These are phyloP conservation scores for Zalophus californianus DNA, from an alignment of 2,797 vertebrate species.

Conservation along the genomic window DNA sequence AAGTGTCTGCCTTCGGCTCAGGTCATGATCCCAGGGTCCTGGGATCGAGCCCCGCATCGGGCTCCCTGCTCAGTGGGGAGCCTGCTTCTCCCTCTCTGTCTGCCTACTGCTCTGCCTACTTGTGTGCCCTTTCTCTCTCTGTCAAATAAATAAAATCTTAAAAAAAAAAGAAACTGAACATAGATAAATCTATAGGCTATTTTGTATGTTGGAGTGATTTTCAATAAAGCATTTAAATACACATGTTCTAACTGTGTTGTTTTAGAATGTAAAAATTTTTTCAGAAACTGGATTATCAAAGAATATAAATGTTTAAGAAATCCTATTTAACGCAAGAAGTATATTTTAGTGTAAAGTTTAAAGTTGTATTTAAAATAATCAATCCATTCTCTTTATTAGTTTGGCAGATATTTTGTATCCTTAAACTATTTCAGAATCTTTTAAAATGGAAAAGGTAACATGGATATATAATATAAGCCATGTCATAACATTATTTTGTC, in stretches of 20 bases:
- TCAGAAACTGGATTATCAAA: not conserved
- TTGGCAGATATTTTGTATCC: not conserved
- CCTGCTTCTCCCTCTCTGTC: too few species aligned
- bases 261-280: constrained; percentile 37
- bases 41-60: too few species aligned
- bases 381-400: not conserved
- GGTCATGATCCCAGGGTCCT: too few species aligned
- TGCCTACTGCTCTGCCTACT: too few species aligned
- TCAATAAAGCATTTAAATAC: not conserved
- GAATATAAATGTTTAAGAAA: not conserved
- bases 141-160: too few species aligned
- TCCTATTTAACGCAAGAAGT: not conserved
- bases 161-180: not conserved
- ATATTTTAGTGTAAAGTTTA: not conserved
- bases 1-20: too few species aligned
- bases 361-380: constrained; percentile 24
- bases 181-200: not conserved
- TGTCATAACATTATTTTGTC: constrained; percentile 73
- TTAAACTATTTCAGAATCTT: not conserved
- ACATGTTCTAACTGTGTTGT: constrained; percentile 5
- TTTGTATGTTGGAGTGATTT: not conserved
- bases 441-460: not conserved
- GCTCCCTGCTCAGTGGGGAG: too few species aligned
- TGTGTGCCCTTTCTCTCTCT: too few species aligned
- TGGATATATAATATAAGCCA: not conserved